phyloP scores from a whole-genome alignment of 2,113 vertebrate genomes.

The Oncorhynchus masou region DNA sequence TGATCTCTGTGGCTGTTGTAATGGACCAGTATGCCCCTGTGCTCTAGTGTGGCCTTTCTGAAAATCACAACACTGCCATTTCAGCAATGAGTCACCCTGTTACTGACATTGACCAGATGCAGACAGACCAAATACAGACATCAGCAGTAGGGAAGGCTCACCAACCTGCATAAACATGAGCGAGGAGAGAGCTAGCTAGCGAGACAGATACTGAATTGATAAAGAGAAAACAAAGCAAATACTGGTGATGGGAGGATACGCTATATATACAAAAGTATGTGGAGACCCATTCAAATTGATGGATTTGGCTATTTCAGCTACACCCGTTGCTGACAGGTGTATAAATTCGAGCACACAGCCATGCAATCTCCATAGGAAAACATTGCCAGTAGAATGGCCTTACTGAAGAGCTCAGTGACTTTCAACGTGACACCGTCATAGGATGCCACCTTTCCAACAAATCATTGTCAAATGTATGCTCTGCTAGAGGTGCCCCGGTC shows the following conservation, averaged over 20 bases:
- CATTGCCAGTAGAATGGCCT: too few species aligned
- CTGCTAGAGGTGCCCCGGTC: too few species aligned
- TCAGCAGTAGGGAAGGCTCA: background rate
- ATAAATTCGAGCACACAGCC: too few species aligned
- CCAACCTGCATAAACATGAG: slow-evolving; percentile 48
- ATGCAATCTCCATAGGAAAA: too few species aligned
- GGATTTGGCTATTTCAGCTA: too few species aligned
- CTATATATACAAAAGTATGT: too few species aligned
- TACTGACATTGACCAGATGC: slow-evolving; percentile 5
- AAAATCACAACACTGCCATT: slow-evolving; percentile 21
- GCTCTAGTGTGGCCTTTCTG: background rate
- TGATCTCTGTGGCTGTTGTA: slow-evolving; percentile 13
- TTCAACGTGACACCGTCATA: too few species aligned
- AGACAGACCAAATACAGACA: slow-evolving; percentile 15
- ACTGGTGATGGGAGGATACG: slow-evolving; percentile 36
- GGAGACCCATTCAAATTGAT: too few species aligned
- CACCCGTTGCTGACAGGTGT: too few species aligned
- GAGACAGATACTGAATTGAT: slow-evolving; percentile 29
- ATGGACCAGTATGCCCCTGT: background rate
- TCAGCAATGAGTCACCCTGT: slow-evolving; percentile 36
- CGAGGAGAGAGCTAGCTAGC: background rate
- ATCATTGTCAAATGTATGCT: too few species aligned
- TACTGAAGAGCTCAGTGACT: too few species aligned
- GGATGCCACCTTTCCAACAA: too few species aligned
- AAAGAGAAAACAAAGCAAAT: slow-evolving; percentile 7